Conservation (phyloP, 2,888 invertebrate genomes). For the Athripsodes cinereus region DNA sequence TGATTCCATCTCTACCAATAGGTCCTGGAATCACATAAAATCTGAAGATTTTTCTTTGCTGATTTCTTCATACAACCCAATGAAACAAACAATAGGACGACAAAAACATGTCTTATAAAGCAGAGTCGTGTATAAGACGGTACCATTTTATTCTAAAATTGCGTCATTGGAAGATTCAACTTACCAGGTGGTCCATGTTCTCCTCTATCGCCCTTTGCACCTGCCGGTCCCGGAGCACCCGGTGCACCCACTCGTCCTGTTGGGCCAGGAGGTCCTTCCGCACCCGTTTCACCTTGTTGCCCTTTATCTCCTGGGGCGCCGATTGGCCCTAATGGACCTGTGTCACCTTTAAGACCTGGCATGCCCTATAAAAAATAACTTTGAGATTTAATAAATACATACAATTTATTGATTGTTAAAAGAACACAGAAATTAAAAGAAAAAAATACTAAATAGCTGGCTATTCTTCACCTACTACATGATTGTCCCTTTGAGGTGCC, state of each 20-base stretch:
- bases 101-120: neutral
- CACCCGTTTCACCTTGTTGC: conserved; percentile 56
- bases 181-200: conserved; percentile 54
- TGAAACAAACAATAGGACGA: too few species aligned
- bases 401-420: too few species aligned
- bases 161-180: neutral
- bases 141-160: too few species aligned
- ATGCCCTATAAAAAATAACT: conserved; percentile 39
- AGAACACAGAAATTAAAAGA: too few species aligned
- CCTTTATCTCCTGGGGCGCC: conserved; percentile 77
- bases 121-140: too few species aligned
- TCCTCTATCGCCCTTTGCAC: conserved; percentile 73
- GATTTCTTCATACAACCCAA: too few species aligned
- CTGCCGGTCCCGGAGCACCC: conserved; percentile 64
- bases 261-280: conserved; percentile 69
- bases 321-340: conserved; percentile 59
- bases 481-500: too few species aligned
- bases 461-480: too few species aligned
- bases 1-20: conserved; percentile 70
- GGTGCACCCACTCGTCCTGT: conserved; percentile 66
- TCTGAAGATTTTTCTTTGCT: too few species aligned
- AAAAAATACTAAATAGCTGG: too few species aligned
- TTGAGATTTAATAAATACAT: too few species aligned
- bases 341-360: conserved; percentile 67
- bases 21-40: conserved; percentile 45